phyloP scores from a whole-genome alignment of 2,113 vertebrate genomes.

The Pteruthius melanotis region DNA sequence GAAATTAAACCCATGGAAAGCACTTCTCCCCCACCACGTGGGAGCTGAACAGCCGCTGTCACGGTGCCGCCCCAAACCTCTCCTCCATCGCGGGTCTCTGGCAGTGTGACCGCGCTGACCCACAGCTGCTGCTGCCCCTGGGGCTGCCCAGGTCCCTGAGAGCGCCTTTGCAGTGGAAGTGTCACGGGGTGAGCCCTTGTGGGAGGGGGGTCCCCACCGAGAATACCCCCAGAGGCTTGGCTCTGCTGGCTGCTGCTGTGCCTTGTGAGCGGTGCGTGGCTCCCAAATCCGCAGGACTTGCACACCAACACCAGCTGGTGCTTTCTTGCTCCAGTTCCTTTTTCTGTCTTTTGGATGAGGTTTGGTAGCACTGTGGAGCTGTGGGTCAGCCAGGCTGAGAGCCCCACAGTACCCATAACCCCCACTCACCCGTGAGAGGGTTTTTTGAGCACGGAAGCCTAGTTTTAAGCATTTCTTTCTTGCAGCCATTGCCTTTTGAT shows the following conservation, averaged over 20 bases:
- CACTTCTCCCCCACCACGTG: fast-evolving
- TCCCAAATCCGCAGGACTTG: background rate
- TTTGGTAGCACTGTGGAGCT: background rate
- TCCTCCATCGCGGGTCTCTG: fast-evolving
- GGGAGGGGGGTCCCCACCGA: fast-evolving
- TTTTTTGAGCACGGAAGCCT: background rate
- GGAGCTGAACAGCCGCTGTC: fast-evolving
- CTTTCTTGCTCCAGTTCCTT: background rate
- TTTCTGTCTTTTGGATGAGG: background rate
- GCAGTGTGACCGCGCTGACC: background rate
- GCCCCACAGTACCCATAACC: fast-evolving
- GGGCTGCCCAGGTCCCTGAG: background rate
- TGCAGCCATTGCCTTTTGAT: slow-evolving; percentile 47
- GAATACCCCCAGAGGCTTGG: fast-evolving
- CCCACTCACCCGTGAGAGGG: background rate
- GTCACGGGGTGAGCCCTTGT: fast-evolving
- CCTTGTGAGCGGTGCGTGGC: fast-evolving
- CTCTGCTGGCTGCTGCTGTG: background rate
- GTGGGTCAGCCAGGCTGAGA: background rate
- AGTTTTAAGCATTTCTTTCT: background rate
- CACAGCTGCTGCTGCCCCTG: background rate
- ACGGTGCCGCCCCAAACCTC: fast-evolving
- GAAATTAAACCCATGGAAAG: fast-evolving
- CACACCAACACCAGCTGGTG: background rate
- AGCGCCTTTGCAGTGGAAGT: fast-evolving